Evolutionary conservation across 2,888 invertebrate species (phyloP).

Genomic region (Altica lythri): DNA sequence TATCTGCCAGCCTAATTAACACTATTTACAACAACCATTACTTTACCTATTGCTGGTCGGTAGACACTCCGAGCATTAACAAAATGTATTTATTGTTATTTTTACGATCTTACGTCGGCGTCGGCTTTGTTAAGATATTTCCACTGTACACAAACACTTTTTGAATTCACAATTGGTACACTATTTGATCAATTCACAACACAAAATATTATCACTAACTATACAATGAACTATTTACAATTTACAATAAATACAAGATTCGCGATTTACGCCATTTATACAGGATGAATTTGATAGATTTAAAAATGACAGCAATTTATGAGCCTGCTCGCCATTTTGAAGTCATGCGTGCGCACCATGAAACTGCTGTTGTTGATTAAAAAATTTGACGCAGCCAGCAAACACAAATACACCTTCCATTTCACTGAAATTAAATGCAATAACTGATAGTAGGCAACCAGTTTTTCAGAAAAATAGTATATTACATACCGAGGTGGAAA

Average conservation of each 20-base stretch:
- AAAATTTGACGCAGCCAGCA: slow-evolving; percentile 28
- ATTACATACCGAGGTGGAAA: no score
- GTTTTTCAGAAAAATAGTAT: no score
- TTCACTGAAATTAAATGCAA: no score
- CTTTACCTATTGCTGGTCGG: slow-evolving; percentile 52
- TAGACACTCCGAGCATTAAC: slow-evolving; percentile 51
- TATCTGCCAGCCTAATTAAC: not conserved
- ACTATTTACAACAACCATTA: slow-evolving; percentile 17
- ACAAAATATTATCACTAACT: slow-evolving; percentile 73
- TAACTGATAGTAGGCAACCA: no score
- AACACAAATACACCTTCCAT: no score
- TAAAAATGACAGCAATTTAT: slow-evolving; percentile 56
- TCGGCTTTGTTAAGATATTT: slow-evolving; percentile 62
- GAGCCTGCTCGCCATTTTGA: slow-evolving; percentile 58
- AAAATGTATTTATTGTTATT: slow-evolving; percentile 57
- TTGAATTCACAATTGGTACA: slow-evolving; percentile 62
- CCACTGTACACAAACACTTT: slow-evolving; percentile 67
- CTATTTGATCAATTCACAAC: slow-evolving; percentile 56
- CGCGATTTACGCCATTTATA: slow-evolving; percentile 70
- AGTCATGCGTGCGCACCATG: slow-evolving; percentile 46
- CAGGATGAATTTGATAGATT: slow-evolving; percentile 66
- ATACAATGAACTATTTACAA: slow-evolving; percentile 76
- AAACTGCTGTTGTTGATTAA: slow-evolving; percentile 30
- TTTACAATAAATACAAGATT: slow-evolving; percentile 69
- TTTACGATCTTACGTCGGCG: slow-evolving; percentile 64